Conservation (phyloP, 1,140 invertebrate species). For the Brachionus koreanus region DNA sequence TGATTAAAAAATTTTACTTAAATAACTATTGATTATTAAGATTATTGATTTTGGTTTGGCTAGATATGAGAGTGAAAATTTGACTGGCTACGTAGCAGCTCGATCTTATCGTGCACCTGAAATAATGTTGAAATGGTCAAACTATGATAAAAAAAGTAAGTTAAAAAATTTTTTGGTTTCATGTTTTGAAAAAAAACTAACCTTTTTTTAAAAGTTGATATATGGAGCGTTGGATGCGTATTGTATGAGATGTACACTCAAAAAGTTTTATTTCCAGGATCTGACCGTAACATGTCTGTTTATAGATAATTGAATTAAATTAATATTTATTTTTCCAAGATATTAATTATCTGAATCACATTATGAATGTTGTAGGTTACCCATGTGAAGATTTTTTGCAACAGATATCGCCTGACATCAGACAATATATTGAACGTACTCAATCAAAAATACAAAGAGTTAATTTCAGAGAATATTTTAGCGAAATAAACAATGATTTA, state of each 20-base stretch:
- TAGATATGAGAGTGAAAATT: slow-evolving; percentile 80
- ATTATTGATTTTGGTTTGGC: slow-evolving; percentile 98
- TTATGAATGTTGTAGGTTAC: slow-evolving; percentile 90
- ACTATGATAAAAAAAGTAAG: background rate
- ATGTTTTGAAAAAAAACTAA: no score
- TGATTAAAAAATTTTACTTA: background rate
- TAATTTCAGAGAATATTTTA: slow-evolving; percentile 1
- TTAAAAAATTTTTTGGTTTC: no score
- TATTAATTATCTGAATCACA: slow-evolving; percentile 96
- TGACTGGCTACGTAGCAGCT: slow-evolving; percentile 99
- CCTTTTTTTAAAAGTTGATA: slow-evolving; percentile 7
- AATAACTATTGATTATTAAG: slow-evolving; percentile 49
- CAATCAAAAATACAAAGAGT: slow-evolving; percentile 60
- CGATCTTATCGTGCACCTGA: slow-evolving; percentile 86
- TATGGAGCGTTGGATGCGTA: slow-evolving; percentile 99
- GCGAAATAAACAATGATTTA: slow-evolving; percentile 62
- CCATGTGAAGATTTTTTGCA: slow-evolving; percentile 60
- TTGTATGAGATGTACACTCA: slow-evolving; percentile 98
- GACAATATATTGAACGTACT: slow-evolving; percentile 59
- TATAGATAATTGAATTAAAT: slow-evolving; percentile 51
- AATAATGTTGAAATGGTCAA: slow-evolving; percentile 83
- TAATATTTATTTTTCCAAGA: slow-evolving; percentile 50
- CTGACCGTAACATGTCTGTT: slow-evolving; percentile 66
- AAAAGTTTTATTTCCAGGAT: slow-evolving; percentile 93
- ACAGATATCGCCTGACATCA: background rate